phyloP scores from a whole-genome alignment of 2,888 invertebrate genomes.

The Sesia apiformis region DNA sequence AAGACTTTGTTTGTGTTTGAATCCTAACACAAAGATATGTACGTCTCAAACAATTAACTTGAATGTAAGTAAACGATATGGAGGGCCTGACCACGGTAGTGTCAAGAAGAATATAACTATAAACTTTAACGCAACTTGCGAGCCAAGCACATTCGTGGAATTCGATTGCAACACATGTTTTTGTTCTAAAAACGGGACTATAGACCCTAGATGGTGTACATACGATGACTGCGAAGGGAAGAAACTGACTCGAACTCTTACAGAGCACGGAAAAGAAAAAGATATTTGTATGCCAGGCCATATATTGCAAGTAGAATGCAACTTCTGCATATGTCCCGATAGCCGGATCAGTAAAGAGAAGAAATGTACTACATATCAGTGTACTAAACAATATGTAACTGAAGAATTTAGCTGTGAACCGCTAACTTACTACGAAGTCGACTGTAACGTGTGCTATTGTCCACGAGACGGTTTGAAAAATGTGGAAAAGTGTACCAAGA shows the following conservation, averaged over 20 bases:
- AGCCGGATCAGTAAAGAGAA: slow-evolving; percentile 34
- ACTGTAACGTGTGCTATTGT: slow-evolving; percentile 59
- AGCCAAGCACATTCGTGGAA: slow-evolving; percentile 49
- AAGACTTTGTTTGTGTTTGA: slow-evolving; percentile 40
- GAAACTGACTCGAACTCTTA: slow-evolving; percentile 24
- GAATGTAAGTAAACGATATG: neutral
- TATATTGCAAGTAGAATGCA: slow-evolving; percentile 46
- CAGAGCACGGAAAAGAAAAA: slow-evolving; percentile 17
- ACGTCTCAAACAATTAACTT: slow-evolving; percentile 20
- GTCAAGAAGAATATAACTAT: slow-evolving; percentile 12
- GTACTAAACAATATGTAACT: slow-evolving; percentile 12
- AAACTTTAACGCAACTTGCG: slow-evolving; percentile 33
- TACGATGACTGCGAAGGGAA: slow-evolving; percentile 53
- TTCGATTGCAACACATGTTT: slow-evolving; percentile 62
- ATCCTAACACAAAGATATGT: slow-evolving; percentile 34
- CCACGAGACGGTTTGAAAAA: slow-evolving; percentile 51
- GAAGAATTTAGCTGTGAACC: slow-evolving; percentile 47
- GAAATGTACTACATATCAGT: slow-evolving; percentile 47
- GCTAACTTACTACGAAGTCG: slow-evolving; percentile 48
- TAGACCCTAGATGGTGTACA: slow-evolving; percentile 61
- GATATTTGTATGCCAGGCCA: slow-evolving; percentile 42
- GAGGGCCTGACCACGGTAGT: slow-evolving; percentile 6
- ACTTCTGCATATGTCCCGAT: slow-evolving; percentile 58
- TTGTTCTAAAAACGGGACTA: slow-evolving; percentile 46
- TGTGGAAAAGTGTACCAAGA: slow-evolving; percentile 56